phyloP scores from a whole-genome alignment of 2,888 invertebrate species.

The Caenorhabditis uteleia region DNA sequence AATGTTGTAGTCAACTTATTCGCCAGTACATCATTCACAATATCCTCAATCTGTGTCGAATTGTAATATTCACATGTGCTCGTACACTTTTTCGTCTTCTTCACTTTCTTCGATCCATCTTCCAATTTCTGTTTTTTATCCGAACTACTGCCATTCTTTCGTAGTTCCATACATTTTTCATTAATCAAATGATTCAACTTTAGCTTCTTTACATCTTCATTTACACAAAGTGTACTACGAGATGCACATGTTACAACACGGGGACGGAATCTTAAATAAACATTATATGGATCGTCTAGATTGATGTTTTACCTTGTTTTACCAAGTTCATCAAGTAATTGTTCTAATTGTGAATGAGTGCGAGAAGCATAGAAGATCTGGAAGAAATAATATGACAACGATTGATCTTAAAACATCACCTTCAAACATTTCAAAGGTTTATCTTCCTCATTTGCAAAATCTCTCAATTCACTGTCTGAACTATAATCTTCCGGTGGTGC shows the following conservation, averaged over 20 bases:
- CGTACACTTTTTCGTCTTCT: constrained; percentile 4
- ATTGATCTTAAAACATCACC: too few relatives aligned
- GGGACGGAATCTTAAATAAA: constrained; percentile 60
- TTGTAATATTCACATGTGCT: constrained; percentile 78
- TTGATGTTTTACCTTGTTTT: too few relatives aligned
- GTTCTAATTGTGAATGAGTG: constrained; percentile 93
- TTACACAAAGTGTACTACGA: constrained; percentile 82
- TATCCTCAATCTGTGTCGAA: constrained; percentile 75
- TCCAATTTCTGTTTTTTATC: not conserved
- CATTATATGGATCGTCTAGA: too few relatives aligned
- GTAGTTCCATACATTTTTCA: constrained; percentile 64
- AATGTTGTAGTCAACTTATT: constrained; percentile 70
- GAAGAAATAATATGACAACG: too few relatives aligned
- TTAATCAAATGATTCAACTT: constrained; percentile 54
- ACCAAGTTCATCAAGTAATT: constrained; percentile 90
- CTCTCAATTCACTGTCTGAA: constrained; percentile 38
- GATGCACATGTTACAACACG: constrained; percentile 64
- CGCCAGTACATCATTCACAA: constrained; percentile 68
- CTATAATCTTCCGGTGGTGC: constrained; percentile 67
- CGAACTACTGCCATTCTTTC: constrained; percentile 42
- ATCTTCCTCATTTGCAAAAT: constrained; percentile 34
- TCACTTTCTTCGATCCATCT: constrained; percentile 1
- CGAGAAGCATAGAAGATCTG: constrained; percentile 93
- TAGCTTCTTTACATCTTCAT: constrained; percentile 77
- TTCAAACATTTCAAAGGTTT: constrained; percentile 19